Base-by-base conservation (phyloP, 2,888 invertebrate genomes). In the Drosophila aldrichi region DNA sequence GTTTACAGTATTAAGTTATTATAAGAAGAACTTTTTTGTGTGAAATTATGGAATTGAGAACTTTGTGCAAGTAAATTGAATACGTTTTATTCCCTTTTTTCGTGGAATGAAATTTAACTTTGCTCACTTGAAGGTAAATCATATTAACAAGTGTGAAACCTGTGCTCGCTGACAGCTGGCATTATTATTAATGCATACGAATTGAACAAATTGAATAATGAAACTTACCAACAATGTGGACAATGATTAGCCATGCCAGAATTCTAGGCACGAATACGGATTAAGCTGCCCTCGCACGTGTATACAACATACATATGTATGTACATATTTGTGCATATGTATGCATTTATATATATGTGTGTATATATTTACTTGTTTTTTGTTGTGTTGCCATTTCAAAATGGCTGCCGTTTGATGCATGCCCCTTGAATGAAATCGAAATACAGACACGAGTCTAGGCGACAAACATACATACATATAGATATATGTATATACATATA, bases 251-350 rank as follows among this genome's bases (percentile, higher is more conserved):
- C 8, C n/a, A 38, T 22, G 43, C 20, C 8, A 40, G 36, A 18
- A 77, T 73, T 34, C 67, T 25, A 61, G 41, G 41, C 74, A 78
- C 74, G 55, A 22, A 34, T 29, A 64, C 10, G 49, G 51, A 34
- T 61, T 25, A 40, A 77, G 14, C 70, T 36, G 56, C 64, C 74
- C 74, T 69, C 79, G 79, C 59, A 60, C 57, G 48, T 72, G 62
- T 60, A 55, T 74, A 51, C 74, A 67, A 62, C 38, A 54, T 29
- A 62, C 38, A 54, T 29, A 56, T 43, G 38, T 34, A 41, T 58
- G 51, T 20, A 64, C n/a, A 52, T 12, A 62, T 34, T 36, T 34
- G 36, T 40, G 34, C 34, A 51, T 34, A 29, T 41, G 12, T 22
- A 34, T 56, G 2, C 22, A 51, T 25, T 29, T 34, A 54, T 41